These are phyloP conservation scores for Trematomus loennbergii DNA, from an alignment of 2,113 vertebrate species.

Conservation along the genomic window DNA sequence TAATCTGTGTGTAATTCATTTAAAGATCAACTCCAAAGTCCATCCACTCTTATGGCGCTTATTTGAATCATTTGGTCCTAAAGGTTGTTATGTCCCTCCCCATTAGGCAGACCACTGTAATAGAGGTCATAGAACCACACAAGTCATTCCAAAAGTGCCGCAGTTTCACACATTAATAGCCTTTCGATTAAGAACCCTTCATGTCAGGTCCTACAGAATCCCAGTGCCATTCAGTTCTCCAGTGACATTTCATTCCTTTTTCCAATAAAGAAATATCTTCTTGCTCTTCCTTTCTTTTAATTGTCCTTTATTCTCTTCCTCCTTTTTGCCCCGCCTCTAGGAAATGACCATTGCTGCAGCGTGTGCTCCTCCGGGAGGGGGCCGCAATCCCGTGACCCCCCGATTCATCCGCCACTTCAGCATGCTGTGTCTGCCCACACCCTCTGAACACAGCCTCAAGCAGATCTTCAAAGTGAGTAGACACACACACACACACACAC, in stretches of 20 bases:
- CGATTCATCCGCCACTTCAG: constrained; percentile 89
- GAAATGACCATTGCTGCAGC: constrained; percentile 87
- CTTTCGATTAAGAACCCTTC: too few relatives aligned
- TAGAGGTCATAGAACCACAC: too few relatives aligned
- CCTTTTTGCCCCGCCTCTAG: constrained; percentile 58
- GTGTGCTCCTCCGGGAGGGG: constrained; percentile 89
- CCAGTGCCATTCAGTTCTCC: too few relatives aligned
- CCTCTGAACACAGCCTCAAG: constrained; percentile 89
- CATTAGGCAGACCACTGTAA: too few relatives aligned
- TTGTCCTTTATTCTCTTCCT: neutral
- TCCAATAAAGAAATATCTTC: neutral
- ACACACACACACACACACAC: neutral
- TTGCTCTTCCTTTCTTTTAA: neutral
- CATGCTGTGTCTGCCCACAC: constrained; percentile 87
- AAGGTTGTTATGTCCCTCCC: too few relatives aligned
- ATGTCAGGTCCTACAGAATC: neutral
- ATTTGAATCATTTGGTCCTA: too few relatives aligned
- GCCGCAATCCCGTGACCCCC: constrained; percentile 88
- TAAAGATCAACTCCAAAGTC: too few relatives aligned
- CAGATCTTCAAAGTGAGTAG: constrained; percentile 88
- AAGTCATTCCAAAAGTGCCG: too few relatives aligned
- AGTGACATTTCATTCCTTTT: neutral
- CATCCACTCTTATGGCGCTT: too few relatives aligned
- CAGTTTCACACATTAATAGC: too few relatives aligned
- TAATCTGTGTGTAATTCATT: too few relatives aligned